Evolutionary conservation across 2,797 vertebrate species (phyloP), one percentile per base, ranked within the genome.

Genomic region (Acrossocheilus wenchowensis): DNA sequence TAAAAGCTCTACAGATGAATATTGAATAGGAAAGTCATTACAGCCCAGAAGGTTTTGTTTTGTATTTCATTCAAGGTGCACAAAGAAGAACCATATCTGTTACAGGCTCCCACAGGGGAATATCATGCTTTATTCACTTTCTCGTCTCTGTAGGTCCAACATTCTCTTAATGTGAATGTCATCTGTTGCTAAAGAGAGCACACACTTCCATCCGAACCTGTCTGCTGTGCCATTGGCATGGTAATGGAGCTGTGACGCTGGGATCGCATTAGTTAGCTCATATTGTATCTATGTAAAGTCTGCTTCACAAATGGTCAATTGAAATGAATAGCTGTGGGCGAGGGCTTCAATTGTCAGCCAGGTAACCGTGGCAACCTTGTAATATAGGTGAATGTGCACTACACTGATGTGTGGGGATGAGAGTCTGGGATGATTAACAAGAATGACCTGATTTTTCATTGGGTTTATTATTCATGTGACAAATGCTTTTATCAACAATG

Each of bases 241-340:
- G 45, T 75, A 89, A 89, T 89, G 78, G 48, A 84, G 87, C 72
- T 88, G 82, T 85, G 75, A 88, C 45, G 77, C 77, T 52, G 43
- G 78, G 64, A 85, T 82, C 86, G 86, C 62, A 84, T 83, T 81
- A 84, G 85, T 48, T 80, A 69, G 87, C 82, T 86, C 52, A 62
- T 87, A 78, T 81, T 88, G 85, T 84, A 30, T 89, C 64, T 87
- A 86, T 88, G 87, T 79, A 84, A 89, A 86, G 62, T 82, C 45
- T 86, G 75, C 50, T 30, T 77, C 30, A 66, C 54, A 82, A 86
- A 75, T 77, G 69, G 36, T 77, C 68, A 78, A 50, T 78, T 78
- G 66, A 81, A 77, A 81, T 87, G 71, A 78, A 85, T 81, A 73
- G 80, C 79, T 69, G 69, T 78, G 74, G 48, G 83, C 80, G 66